phyloP scores from a whole-genome alignment of 2,113 vertebrate genomes.

The Poecilia latipinna region DNA sequence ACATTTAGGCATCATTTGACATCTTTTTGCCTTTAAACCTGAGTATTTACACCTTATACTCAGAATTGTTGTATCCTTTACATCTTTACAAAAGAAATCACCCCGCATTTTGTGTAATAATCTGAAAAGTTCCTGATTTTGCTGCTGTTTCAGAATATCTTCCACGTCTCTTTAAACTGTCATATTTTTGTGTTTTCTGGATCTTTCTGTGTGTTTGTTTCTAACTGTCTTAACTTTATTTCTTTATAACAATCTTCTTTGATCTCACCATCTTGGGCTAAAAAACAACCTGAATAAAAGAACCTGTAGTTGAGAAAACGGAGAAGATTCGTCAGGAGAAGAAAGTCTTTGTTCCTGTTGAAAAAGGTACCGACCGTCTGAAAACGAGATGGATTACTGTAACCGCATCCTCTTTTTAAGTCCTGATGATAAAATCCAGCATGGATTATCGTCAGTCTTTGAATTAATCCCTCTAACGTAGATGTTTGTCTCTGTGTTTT shows the following conservation, averaged over 20 bases:
- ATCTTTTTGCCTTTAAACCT: neutral
- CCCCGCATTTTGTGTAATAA: neutral
- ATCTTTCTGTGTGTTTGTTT: neutral
- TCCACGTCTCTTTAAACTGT: neutral
- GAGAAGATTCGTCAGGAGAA: conserved; percentile 45
- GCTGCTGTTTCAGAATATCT: neutral
- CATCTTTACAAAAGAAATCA: too few relatives aligned
- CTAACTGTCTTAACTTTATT: conserved; percentile 14
- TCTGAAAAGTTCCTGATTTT: neutral
- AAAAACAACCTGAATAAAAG: conserved; percentile 49
- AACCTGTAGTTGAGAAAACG: conserved; percentile 47
- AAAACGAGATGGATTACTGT: neutral
- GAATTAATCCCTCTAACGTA: conserved; percentile 51
- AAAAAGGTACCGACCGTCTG: conserved; percentile 62
- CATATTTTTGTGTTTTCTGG: neutral
- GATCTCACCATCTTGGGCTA: conserved; percentile 25
- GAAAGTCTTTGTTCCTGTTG: conserved; percentile 34
- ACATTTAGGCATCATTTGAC: neutral
- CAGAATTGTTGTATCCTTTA: neutral
- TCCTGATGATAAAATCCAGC: conserved; percentile 18
- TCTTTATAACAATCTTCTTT: conserved; percentile 17
- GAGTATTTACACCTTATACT: neutral
- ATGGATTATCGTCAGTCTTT: conserved; percentile 38
- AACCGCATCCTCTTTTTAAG: conserved; percentile 21
- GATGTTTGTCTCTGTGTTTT: conserved; percentile 66